Percentiles rank a stretch among this genome's conserved stretches.
These are phyloP conservation scores for Brassicogethes aeneus DNA, from an alignment of 2,888 invertebrate species.

Conservation along the genomic window DNA sequence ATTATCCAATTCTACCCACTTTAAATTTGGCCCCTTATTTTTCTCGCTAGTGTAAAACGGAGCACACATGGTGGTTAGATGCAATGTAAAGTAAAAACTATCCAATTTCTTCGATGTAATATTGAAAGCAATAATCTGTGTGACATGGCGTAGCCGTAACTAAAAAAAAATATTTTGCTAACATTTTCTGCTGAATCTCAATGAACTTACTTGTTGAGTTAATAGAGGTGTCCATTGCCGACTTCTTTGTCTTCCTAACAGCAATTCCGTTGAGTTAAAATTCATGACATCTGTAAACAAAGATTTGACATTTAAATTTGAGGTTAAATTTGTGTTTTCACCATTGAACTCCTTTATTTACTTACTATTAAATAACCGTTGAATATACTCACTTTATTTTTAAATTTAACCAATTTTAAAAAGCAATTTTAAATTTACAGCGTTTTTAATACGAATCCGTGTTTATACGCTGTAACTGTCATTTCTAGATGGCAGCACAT, in stretches of 20 bases:
- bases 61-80: constrained; percentile 70
- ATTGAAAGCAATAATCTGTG: constrained; percentile 64
- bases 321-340: no score
- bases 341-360: no score
- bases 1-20: constrained; percentile 74
- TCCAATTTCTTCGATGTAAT: constrained; percentile 43
- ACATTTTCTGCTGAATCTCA: no score
- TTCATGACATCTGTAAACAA: constrained; percentile 32
- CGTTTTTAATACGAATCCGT: no score
- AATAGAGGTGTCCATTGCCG: constrained; percentile 73
- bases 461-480: background rate
- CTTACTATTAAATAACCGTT: background rate
- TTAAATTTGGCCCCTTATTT: constrained; percentile 60
- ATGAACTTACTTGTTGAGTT: constrained; percentile 64
- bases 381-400: constrained; percentile 2
- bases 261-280: constrained; percentile 35
- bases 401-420: background rate
- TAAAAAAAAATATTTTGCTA: no score
- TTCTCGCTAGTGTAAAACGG: constrained; percentile 79
- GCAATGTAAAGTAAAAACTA: constrained; percentile 70
- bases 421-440: background rate
- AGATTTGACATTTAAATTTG: constrained; percentile 1
- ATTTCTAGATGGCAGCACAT: background rate
- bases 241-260: constrained; percentile 57
- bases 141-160: constrained; percentile 69